phyloP scores from a whole-genome alignment of 2,888 invertebrate species.

The Melikaiella ostensackeni region DNA sequence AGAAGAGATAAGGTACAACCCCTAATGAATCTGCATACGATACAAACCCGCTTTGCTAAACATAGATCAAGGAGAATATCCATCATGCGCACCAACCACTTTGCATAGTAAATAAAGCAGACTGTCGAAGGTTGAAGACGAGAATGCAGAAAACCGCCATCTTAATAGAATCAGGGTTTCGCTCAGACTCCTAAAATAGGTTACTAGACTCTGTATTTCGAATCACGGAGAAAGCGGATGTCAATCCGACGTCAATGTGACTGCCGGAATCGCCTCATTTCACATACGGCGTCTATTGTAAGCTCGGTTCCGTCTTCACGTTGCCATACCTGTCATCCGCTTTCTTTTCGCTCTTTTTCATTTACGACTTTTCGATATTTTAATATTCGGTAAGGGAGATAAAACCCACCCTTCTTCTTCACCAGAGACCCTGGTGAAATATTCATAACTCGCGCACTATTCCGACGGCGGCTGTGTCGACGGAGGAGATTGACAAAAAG shows the following conservation, averaged over 20 bases:
- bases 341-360: neutral
- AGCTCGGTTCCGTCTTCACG: neutral
- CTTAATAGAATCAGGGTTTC: constrained; percentile 61
- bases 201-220: constrained; percentile 1
- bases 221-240: neutral
- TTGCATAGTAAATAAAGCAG: constrained; percentile 63
- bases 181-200: constrained; percentile 55
- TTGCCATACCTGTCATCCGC: neutral
- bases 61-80: constrained; percentile 56
- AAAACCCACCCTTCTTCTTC: neutral
- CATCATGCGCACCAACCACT: constrained; percentile 59
- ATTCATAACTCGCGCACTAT: constrained; percentile 62
- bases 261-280: neutral
- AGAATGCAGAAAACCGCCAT: constrained; percentile 47
- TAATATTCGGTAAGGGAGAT: neutral
- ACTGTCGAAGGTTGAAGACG: constrained; percentile 42
- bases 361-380: constrained; percentile 9
- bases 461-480: constrained; percentile 20
- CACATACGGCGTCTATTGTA: neutral
- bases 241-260: neutral
- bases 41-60: constrained; percentile 44
- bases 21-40: constrained; percentile 61
- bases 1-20: constrained; percentile 53
- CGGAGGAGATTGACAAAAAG: neutral
- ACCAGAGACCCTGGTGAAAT: constrained; percentile 59